Conservation (phyloP, 1,140 invertebrate species). For the Drosophila oshimai region DNA sequence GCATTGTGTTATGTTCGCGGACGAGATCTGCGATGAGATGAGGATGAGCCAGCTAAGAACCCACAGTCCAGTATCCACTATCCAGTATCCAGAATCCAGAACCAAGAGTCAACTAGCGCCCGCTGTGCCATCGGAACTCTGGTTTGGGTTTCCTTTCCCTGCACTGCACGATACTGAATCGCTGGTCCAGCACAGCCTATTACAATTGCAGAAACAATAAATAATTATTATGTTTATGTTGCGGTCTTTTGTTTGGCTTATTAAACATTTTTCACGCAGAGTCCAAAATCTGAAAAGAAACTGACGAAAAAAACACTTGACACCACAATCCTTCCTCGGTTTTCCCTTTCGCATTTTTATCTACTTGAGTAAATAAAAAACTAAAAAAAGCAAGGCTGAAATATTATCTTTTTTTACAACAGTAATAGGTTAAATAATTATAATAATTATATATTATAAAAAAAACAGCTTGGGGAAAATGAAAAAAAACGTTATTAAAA, state of each 20-base stretch:
- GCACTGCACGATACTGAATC: conserved; percentile 46
- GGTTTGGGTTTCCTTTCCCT: background rate
- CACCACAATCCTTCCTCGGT: background rate
- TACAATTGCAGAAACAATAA: conserved; percentile 48
- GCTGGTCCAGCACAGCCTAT: conserved; percentile 27
- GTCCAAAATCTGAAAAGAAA: conserved; percentile 7
- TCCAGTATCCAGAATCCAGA: background rate
- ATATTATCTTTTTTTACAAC: too few relatives aligned
- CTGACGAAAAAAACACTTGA: background rate
- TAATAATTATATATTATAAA: too few relatives aligned
- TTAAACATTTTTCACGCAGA: conserved; percentile 43
- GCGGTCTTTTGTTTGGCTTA: conserved; percentile 38
- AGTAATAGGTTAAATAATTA: too few relatives aligned
- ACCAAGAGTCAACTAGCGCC: conserved; percentile 40
- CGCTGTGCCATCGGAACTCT: conserved; percentile 29
- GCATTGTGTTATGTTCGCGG: conserved; percentile 34
- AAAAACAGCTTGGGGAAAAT: too few relatives aligned
- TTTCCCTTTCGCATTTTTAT: too few relatives aligned
- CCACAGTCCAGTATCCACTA: background rate
- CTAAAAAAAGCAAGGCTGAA: too few relatives aligned
- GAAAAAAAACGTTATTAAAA: too few relatives aligned
- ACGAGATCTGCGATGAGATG: conserved; percentile 12
- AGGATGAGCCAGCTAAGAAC: conserved; percentile 7
- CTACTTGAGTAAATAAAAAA: too few relatives aligned
- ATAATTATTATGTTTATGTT: conserved; percentile 49